phyloP scores from a whole-genome alignment of 1,140 invertebrate genomes.

The Tetranychus cinnabarinus region DNA sequence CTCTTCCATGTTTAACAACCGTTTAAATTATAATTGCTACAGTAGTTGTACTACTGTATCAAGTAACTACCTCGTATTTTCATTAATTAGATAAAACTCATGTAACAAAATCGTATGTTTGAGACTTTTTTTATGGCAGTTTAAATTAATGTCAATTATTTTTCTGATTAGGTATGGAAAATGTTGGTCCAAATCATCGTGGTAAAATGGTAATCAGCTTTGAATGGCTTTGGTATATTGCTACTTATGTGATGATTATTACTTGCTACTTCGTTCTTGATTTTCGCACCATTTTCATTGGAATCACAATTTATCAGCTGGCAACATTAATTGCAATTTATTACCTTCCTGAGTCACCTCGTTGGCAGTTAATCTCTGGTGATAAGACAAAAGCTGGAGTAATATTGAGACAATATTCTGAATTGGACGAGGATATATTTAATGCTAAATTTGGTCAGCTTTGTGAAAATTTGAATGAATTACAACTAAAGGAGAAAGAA shows the following conservation, averaged over 20 bases:
- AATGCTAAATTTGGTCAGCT: not conserved
- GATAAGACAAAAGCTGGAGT: not conserved
- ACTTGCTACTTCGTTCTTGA: not conserved
- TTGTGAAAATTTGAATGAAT: not conserved
- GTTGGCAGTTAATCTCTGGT: not conserved
- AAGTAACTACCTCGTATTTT: too few species aligned
- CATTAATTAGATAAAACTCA: too few species aligned
- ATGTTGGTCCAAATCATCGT: slow-evolving; percentile 24
- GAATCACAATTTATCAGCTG: not conserved
- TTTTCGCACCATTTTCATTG: not conserved
- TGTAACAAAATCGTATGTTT: too few species aligned
- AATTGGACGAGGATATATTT: not conserved
- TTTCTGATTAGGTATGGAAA: slow-evolving; percentile 41
- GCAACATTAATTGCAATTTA: not conserved
- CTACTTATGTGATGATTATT: not conserved
- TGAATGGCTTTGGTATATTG: slow-evolving; percentile 45
- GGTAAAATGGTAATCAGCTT: slow-evolving; percentile 42
- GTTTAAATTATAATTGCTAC: too few species aligned
- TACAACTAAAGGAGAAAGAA: not conserved
- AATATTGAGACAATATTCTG: not conserved
- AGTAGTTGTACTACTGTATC: too few species aligned
- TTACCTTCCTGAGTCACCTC: not conserved
- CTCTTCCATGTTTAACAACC: too few species aligned
- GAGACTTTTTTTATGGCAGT: too few species aligned
- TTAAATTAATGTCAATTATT: not conserved